A percentile compares a stretch with the other conserved stretches of the same genome.
phyloP scores from a whole-genome alignment of 2,888 invertebrate genomes.

The Calliphora vomitoria region DNA sequence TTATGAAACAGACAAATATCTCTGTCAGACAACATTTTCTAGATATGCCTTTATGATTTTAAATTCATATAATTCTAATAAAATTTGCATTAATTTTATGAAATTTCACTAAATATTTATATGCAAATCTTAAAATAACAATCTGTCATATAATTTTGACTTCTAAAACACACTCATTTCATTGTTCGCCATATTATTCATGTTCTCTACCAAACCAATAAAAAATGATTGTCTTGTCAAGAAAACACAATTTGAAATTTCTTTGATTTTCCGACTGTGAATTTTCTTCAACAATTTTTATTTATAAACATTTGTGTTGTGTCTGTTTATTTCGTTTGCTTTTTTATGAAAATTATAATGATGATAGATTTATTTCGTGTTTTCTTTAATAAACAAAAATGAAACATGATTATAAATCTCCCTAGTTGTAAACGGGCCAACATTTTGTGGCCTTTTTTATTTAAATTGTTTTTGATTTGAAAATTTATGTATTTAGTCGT shows the following conservation, averaged over 20 bases:
- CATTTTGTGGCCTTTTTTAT: slow-evolving; percentile 12
- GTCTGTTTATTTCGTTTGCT: neutral
- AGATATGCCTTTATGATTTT: no score
- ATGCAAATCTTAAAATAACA: neutral
- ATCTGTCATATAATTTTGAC: neutral
- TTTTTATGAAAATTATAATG: slow-evolving; percentile 27
- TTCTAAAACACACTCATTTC: neutral
- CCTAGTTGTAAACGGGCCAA: neutral
- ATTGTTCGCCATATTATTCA: neutral
- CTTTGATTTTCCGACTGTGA: slow-evolving; percentile 20
- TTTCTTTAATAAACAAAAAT: slow-evolving; percentile 18
- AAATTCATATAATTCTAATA: no score
- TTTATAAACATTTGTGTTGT: slow-evolving; percentile 3
- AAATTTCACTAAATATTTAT: no score
- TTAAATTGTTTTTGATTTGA: slow-evolving; percentile 3
- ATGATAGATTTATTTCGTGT: slow-evolving; percentile 39
- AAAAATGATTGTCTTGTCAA: neutral
- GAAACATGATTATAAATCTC: slow-evolving; percentile 24
- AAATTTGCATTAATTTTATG: no score
- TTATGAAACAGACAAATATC: no score
- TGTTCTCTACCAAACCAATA: neutral
- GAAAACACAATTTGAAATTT: slow-evolving; percentile 9
- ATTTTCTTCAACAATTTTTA: neutral
- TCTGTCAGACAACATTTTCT: no score
- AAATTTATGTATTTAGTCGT: neutral